Evolutionary conservation across 2,888 invertebrate genomes (phyloP).

Genomic region (Acleris laterana): DNA sequence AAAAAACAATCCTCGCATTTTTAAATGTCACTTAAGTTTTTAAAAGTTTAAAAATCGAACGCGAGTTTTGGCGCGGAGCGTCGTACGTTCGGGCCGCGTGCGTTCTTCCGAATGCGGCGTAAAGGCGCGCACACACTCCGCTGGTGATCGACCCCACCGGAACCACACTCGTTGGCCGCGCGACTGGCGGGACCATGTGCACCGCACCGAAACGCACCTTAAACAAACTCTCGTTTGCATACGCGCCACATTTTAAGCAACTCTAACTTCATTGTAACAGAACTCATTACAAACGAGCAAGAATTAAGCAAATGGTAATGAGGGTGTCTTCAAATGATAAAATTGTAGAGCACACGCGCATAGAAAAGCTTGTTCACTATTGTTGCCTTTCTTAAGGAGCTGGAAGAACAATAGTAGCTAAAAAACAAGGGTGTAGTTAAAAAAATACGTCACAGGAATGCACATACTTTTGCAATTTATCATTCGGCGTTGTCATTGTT

Average conservation of each 20-base stretch:
- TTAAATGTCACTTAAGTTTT: constrained; percentile 42
- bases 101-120: constrained; percentile 62
- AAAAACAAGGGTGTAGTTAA: constrained; percentile 58
- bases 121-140: constrained; percentile 66
- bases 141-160: constrained; percentile 84
- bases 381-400: constrained; percentile 64
- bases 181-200: constrained; percentile 80
- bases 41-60: constrained; percentile 45
- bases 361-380: constrained; percentile 72
- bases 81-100: constrained; percentile 59
- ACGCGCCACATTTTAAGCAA: neutral
- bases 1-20: constrained; percentile 43
- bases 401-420: constrained; percentile 61
- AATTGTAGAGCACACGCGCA: constrained; percentile 78
- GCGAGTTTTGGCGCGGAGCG: constrained; percentile 63
- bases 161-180: constrained; percentile 81
- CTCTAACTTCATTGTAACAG: constrained; percentile 41
- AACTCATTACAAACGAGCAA: constrained; percentile 42
- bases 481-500: constrained; percentile 23
- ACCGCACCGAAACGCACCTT: constrained; percentile 77
- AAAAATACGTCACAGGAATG: constrained; percentile 58
- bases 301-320: constrained; percentile 40
- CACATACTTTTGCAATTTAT: constrained; percentile 46
- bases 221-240: constrained; percentile 50
- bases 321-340: constrained; percentile 57